These are phyloP conservation scores for Chloroceryle aenea DNA, from an alignment of 2,113 vertebrate species.

Conservation along the genomic window DNA sequence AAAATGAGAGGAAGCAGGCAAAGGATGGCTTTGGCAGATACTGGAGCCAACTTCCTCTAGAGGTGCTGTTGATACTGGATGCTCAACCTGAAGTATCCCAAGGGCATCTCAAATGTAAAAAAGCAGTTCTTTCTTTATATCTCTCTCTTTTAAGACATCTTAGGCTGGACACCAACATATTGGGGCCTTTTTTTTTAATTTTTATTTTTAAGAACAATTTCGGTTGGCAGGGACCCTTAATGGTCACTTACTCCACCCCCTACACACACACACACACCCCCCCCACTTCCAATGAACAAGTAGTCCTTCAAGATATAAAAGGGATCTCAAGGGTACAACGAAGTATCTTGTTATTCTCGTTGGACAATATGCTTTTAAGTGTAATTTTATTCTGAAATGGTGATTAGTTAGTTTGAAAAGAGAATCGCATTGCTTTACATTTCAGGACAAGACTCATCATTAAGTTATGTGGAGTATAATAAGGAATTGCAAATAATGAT, in stretches of 20 bases:
- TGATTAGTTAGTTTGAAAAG: neutral
- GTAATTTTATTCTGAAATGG: neutral
- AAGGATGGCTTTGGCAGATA: neutral
- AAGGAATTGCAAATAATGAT: neutral
- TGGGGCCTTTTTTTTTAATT: no score
- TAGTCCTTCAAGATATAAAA: neutral
- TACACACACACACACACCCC: neutral
- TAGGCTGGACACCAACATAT: neutral
- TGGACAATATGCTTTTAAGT: no score
- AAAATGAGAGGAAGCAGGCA: neutral
- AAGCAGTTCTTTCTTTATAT: neutral
- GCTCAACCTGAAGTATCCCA: neutral
- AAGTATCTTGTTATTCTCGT: no score
- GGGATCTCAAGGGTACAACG: rapidly evolving
- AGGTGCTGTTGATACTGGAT: neutral
- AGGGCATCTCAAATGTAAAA: neutral
- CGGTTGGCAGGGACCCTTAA: neutral
- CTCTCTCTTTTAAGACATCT: neutral
- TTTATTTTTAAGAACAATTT: neutral
- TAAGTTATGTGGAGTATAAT: neutral
- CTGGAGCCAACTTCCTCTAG: neutral
- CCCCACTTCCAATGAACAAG: neutral
- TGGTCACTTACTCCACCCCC: neutral
- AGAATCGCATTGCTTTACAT: neutral
- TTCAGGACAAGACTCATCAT: neutral